Evolutionary conservation across 1,140 invertebrate species (phyloP).

Genomic region (Drosophila murphyi): DNA sequence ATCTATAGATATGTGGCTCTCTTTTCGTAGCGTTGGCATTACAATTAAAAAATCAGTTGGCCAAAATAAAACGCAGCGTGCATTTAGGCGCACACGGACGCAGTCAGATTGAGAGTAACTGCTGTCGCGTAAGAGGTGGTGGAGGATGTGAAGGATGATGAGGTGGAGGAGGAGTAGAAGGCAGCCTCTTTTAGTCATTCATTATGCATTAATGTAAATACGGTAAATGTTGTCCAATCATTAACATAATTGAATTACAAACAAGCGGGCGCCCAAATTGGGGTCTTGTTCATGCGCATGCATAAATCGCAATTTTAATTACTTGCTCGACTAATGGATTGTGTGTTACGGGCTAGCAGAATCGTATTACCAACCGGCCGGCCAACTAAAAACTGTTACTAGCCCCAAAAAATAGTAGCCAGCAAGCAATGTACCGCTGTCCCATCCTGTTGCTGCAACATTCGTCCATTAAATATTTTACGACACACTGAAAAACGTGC

Average conservation of each 20-base stretch:
- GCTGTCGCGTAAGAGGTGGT: background rate
- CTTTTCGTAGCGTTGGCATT: conserved; percentile 22
- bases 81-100: conserved; percentile 44
- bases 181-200: conserved; percentile 60
- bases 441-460: background rate
- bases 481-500: conserved; percentile 20
- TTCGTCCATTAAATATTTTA: conserved; percentile 73
- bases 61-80: conserved; percentile 58
- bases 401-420: conserved; percentile 8
- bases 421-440: background rate
- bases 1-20: no score
- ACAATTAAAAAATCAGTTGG: conserved; percentile 61
- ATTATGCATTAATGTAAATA: conserved; percentile 85
- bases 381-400: conserved; percentile 25
- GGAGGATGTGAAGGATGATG: no score
- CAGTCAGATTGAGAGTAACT: background rate
- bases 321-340: conserved; percentile 78
- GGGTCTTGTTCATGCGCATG: conserved; percentile 58
- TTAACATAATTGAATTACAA: conserved; percentile 85
- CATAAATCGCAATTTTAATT: conserved; percentile 82
- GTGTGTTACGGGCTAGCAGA: conserved; percentile 41
- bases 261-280: conserved; percentile 66
- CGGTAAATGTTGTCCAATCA: conserved; percentile 84
- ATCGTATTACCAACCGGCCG: conserved; percentile 20
- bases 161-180: background rate